A percentile compares a stretch with the other conserved stretches of the same genome.
Evolutionary conservation across 1,140 invertebrate genomes (phyloP).

Genomic region (Callitettix versicolor): DNA sequence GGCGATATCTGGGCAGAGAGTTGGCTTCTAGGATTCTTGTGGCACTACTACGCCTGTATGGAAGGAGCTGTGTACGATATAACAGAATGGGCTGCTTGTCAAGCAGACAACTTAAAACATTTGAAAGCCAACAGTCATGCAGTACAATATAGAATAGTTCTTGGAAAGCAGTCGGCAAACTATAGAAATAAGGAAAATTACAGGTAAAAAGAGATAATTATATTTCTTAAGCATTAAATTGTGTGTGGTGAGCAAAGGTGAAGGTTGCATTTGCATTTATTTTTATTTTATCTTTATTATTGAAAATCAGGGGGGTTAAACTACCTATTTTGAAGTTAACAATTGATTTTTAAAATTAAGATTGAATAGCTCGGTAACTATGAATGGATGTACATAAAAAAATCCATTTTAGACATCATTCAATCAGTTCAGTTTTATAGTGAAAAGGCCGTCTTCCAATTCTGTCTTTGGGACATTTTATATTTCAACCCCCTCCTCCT

Average conservation of each 20-base stretch:
- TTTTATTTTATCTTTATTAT: background rate
- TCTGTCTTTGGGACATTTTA: too few species aligned
- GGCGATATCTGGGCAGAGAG: slow-evolving; percentile 94
- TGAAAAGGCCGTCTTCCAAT: too few species aligned
- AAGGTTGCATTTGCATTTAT: slow-evolving; percentile 21
- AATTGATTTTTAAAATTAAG: too few species aligned
- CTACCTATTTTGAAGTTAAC: too few species aligned
- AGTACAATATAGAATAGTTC: slow-evolving; percentile 84
- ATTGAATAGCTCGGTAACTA: too few species aligned
- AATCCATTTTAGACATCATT: too few species aligned
- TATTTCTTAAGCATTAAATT: too few species aligned
- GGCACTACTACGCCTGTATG: slow-evolving; percentile 95
- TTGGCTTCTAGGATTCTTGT: slow-evolving; percentile 71
- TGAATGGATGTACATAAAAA: too few species aligned
- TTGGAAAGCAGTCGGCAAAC: slow-evolving; percentile 38
- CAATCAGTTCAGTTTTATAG: too few species aligned
- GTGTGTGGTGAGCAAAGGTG: too few species aligned
- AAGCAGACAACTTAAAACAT: slow-evolving; percentile 70
- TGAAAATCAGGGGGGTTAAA: too few species aligned
- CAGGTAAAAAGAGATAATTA: background rate
- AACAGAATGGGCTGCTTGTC: slow-evolving; percentile 90
- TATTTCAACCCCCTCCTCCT: too few species aligned
- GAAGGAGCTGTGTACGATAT: slow-evolving; percentile 89
- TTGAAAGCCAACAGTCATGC: slow-evolving; percentile 76
- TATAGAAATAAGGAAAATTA: background rate